Evolutionary conservation across 2,888 invertebrate species (phyloP), one percentile per base, ranked within the genome.

Genomic region (Drosophila austrosaltans): DNA sequence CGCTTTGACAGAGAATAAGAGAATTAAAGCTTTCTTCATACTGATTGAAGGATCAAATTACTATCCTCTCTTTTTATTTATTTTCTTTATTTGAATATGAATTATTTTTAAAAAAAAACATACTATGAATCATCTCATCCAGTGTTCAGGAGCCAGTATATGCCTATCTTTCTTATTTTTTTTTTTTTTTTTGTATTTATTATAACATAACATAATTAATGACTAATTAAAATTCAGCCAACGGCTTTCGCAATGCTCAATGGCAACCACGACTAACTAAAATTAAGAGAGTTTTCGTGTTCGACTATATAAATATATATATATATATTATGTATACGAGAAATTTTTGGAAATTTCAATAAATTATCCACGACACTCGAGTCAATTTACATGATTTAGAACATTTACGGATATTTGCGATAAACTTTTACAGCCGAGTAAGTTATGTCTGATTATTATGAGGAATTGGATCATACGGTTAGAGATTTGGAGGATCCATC

Each of bases 141-240:
- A 71, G 53, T 76, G 71, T 68, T 72, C 63, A 75, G 75, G 78
- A 85, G 83, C 85, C 85, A 83, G 80, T 80, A 78, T 57, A 79
- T 85, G 85, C 82, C 82, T 85, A 78, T 76, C 79, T 78, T 66
- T 75, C 70, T 76, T 36, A 8, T 32, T 32, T 6, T 32, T 32
- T 4, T 32, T 32, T 32, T 32, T 3, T 32, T 32, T 36, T 36
- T 36, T 36, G 36, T 36, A 36, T 36, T 36, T 36, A 75, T 69
- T 70, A 77, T 69, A 39, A 69, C 58, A 8, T 39, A 5, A 48
- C 20, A 20, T 16, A 16, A 16, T 48, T 44, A 61, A 72, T 69
- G 62, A 32, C 66, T 58, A 69, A 30, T 39, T 63, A 20, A 57
- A 56, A 69, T 53, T 65, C 67, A 73, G 76, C 79, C 75, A 36